Conservation (phyloP, 1,140 invertebrate genomes). For the Aphis gossypii region DNA sequence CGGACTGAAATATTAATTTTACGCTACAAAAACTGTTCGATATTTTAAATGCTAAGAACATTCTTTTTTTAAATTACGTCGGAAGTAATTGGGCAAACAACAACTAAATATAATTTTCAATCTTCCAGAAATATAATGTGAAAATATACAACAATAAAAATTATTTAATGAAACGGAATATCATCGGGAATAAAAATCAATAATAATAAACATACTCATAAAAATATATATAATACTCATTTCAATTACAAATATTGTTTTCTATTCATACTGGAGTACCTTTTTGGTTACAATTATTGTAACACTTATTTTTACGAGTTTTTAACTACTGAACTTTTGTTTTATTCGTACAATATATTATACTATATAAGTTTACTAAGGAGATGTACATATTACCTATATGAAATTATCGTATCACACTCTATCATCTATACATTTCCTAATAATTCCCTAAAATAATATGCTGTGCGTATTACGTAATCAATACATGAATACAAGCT, state of each 20-base stretch:
- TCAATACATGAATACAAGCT: not conserved
- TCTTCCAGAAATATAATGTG: not conserved
- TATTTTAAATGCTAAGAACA: constrained; percentile 6
- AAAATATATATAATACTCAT: not conserved
- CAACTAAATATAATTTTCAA: not conserved
- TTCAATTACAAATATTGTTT: not conserved
- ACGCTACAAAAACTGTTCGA: not conserved
- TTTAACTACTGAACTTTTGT: no score
- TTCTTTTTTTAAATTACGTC: not conserved
- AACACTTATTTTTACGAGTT: not conserved
- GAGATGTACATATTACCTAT: no score
- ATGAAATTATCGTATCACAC: no score
- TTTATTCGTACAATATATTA: no score
- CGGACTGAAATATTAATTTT: constrained; percentile 11
- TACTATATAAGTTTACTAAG: no score
- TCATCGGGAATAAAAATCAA: not conserved
- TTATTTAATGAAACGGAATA: not conserved
- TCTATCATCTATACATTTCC: no score
- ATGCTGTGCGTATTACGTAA: not conserved
- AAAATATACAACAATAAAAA: not conserved
- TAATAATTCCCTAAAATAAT: no score
- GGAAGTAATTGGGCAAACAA: not conserved
- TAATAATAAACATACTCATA: not conserved
- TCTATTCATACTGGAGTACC: not conserved
- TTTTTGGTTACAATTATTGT: not conserved